Conservation (phyloP, 1,140 invertebrate species). For the Helicorthomorpha holstii region DNA sequence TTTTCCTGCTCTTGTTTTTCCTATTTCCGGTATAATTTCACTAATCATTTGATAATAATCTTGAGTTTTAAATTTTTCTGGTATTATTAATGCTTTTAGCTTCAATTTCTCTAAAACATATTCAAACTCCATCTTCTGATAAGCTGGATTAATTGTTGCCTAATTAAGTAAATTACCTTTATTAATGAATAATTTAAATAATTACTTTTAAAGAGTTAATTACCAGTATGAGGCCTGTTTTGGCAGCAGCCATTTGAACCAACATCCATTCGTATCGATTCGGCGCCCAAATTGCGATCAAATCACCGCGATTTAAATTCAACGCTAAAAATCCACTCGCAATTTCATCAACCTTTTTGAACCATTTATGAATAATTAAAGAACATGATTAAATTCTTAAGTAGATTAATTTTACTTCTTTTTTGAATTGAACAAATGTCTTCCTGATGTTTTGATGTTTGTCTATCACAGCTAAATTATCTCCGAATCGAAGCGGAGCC, state of each 20-base stretch:
- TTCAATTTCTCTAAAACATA: neutral
- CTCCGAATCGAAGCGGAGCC: too few relatives aligned
- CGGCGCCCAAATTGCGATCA: slow-evolving; percentile 73
- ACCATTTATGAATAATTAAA: too few relatives aligned
- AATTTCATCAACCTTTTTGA: neutral
- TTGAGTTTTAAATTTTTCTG: neutral
- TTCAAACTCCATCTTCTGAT: neutral
- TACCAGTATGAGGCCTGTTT: slow-evolving; percentile 59
- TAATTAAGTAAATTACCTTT: neutral
- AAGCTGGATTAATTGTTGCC: neutral
- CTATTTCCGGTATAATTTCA: neutral
- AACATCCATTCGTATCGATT: slow-evolving; percentile 72
- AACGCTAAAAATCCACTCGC: neutral
- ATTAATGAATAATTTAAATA: too few relatives aligned
- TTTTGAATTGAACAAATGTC: too few relatives aligned
- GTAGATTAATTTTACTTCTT: too few relatives aligned
- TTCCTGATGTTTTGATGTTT: too few relatives aligned
- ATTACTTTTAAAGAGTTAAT: too few relatives aligned
- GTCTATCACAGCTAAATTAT: too few relatives aligned
- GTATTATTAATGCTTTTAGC: neutral
- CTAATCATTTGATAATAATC: slow-evolving; percentile 1
- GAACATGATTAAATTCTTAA: neutral
- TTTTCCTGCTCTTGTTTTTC: neutral
- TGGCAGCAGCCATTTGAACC: slow-evolving; percentile 52
- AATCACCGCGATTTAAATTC: slow-evolving; percentile 41